phyloP scores from a whole-genome alignment of 1,140 invertebrate species.

The Caligus rogercresseyi region DNA sequence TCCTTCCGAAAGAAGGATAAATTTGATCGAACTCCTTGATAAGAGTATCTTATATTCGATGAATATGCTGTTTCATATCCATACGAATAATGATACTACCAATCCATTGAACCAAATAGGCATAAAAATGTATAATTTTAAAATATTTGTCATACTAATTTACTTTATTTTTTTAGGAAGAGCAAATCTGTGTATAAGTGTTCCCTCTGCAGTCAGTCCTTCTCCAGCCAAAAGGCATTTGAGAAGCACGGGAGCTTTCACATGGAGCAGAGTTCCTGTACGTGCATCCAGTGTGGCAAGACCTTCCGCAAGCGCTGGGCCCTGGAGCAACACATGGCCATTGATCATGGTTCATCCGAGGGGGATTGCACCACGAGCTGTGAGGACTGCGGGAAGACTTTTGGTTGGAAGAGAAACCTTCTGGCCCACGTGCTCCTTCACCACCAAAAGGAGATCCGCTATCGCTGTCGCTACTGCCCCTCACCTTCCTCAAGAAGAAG shows the following conservation, averaged over 20 bases:
- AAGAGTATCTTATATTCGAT: too few relatives aligned
- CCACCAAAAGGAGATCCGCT: constrained; percentile 13
- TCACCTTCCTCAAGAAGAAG: constrained; percentile 16
- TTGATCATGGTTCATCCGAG: background rate
- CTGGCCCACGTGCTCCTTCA: constrained; percentile 8
- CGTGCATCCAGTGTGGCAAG: constrained; percentile 1
- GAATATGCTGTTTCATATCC: too few relatives aligned
- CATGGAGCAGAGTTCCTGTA: constrained; percentile 1
- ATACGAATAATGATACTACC: too few relatives aligned
- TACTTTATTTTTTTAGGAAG: background rate
- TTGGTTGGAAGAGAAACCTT: constrained; percentile 9
- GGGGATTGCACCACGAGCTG: background rate
- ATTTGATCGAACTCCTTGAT: too few relatives aligned
- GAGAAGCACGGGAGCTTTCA: constrained; percentile 2
- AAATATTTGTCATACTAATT: background rate
- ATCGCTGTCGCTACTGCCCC: constrained; percentile 9
- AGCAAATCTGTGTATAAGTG: background rate
- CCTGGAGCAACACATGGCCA: constrained; percentile 9
- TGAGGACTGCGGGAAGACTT: constrained; percentile 8
- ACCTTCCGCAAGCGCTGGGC: background rate
- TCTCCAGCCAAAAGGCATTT: background rate
- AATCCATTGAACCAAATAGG: too few relatives aligned
- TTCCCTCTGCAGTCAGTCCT: background rate
- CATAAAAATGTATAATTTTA: too few relatives aligned
- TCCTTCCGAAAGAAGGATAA: too few relatives aligned